phyloP scores from a whole-genome alignment of 2,888 invertebrate species.

The Acanthosoma haemorrhoidale region DNA sequence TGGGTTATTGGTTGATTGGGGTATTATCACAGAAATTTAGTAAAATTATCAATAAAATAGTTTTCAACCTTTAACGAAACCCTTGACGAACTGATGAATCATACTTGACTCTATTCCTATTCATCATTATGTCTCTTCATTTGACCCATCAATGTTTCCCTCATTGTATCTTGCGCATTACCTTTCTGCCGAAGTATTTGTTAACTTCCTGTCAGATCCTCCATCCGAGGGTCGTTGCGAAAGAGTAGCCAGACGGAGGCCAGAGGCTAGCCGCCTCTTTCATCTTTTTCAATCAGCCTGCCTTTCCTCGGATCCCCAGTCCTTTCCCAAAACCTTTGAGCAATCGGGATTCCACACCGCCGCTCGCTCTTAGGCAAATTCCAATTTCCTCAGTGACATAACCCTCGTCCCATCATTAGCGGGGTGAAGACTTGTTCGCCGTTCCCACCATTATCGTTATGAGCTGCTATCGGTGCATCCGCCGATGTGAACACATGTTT shows the following conservation, averaged over 20 bases:
- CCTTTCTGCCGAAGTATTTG: no score
- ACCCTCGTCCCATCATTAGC: not conserved
- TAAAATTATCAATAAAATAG: no score
- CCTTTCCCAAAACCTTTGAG: not conserved
- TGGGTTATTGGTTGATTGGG: no score
- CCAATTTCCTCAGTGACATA: not conserved
- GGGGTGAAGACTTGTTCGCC: not conserved
- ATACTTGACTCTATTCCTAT: no score
- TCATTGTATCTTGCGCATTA: no score
- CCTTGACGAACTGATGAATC: no score
- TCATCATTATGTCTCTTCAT: no score
- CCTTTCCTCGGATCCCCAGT: not conserved
- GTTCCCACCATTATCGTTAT: conserved; percentile 10
- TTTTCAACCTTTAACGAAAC: no score
- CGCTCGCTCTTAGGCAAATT: conserved; percentile 9
- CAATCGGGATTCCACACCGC: not conserved
- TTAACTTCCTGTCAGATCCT: not conserved
- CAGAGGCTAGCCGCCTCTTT: not conserved
- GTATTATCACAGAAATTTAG: no score
- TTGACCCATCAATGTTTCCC: no score
- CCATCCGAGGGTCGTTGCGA: conserved; percentile 1
- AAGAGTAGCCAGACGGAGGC: not conserved
- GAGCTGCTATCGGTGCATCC: no score
- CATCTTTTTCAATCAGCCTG: conserved; percentile 1
- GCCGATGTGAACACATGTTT: no score